These are phyloP conservation scores for Chaetodon trifascialis DNA, from an alignment of 2,113 vertebrate species.

Conservation along the genomic window DNA sequence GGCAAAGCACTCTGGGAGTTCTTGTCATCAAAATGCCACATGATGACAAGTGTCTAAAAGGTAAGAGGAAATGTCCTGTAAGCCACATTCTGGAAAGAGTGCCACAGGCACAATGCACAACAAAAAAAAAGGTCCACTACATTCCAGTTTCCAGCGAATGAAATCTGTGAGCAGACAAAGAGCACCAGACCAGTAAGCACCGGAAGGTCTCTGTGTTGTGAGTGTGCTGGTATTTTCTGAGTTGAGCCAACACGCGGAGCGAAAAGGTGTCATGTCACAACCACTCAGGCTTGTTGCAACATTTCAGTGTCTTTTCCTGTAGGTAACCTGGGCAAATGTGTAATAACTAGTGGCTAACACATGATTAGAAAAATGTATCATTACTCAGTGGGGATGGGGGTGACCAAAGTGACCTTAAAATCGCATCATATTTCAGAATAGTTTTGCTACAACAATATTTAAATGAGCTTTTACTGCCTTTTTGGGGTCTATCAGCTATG, in stretches of 20 bases:
- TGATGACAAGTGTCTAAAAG: slow-evolving; percentile 84
- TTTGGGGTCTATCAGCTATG: no score
- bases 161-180: slow-evolving; percentile 23
- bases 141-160: slow-evolving; percentile 24
- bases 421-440: no score
- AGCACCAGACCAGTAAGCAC: slow-evolving; percentile 7
- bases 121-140: slow-evolving; percentile 15
- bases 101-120: slow-evolving; percentile 1
- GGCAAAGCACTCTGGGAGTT: slow-evolving; percentile 69
- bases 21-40: slow-evolving; percentile 86
- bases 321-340: neutral
- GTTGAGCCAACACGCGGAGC: neutral
- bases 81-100: slow-evolving; percentile 52
- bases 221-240: slow-evolving; percentile 64
- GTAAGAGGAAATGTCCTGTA: slow-evolving; percentile 18
- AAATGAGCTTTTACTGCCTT: no score
- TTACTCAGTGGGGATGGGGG: neutral
- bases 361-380: no score
- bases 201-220: slow-evolving; percentile 32
- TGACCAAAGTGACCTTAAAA: no score
- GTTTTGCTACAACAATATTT: no score
- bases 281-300: neutral
- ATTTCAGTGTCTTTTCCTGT: neutral
- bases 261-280: slow-evolving; percentile 25
- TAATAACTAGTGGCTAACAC: neutral